Evolutionary conservation across 2,888 invertebrate genomes (phyloP), one percentile per base, ranked within the genome.

Genomic region (Sesia bembeciformis): DNA sequence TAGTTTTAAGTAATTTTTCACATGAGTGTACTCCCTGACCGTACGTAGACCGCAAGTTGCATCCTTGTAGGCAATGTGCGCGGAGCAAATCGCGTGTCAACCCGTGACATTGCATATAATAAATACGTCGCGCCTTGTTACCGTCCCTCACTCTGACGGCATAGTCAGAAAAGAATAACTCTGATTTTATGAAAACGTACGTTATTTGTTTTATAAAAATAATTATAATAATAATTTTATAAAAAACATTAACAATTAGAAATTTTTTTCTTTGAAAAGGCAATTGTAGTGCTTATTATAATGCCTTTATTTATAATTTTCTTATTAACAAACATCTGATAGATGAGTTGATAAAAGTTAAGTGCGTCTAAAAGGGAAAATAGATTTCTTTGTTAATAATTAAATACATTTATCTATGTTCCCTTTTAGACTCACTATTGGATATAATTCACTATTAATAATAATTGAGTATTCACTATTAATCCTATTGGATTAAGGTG

Each of bases 81-180:
- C 85, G 80, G 74, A 65, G 58, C 84, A 62, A 87, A 87, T 86
- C 72, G 73, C 62, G 69, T 72, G 82, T 84, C 78, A 79, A 74
- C 70, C 76, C 84, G 78, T 84, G 78, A 84, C 81, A 80, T 72
- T 70, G 68, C 69, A 65, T 66, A 65, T 74, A 23, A 23, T 23
- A 76, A 50, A 76, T 70, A 68, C 70, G 79, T 75, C 70, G 65
- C 78, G 78, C 74, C 81, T 83, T 65, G 82, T 84, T 84, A 80
- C 60, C 66, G 54, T 59, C 51, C 43, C 58, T 56, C 43, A 51
- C 57, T 57, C 50, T 39, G 23, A 6, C 3, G 23, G 7, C 50
- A 3, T 7, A 50, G 4, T 5, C 5, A 23, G 6, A 23, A 50
- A 7, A 7, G 39, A 7, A 7, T 39, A 50, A 50, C 50, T 5